Percentiles rank a stretch among this genome's conserved stretches.
Evolutionary conservation across 1,140 invertebrate species (phyloP).

Genomic region (Uloborus diversus): DNA sequence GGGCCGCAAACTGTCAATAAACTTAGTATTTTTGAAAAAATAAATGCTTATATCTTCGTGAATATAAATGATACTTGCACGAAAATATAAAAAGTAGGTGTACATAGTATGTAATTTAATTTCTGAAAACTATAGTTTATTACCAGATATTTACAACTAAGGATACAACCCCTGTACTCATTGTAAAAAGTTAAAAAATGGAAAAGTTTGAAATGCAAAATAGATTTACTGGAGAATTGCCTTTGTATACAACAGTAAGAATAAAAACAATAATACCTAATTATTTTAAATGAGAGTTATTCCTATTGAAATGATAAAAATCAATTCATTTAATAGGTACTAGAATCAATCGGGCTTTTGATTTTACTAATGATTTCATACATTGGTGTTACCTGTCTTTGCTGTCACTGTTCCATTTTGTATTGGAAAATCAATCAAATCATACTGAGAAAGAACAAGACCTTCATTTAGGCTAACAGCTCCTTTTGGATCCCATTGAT

Average conservation of each 20-base stretch:
- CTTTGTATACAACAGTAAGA: background rate
- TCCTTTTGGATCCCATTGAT: constrained; percentile 63
- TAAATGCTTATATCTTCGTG: background rate
- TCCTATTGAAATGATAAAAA: background rate
- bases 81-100: background rate
- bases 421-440: constrained; percentile 63
- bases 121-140: background rate
- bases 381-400: constrained; percentile 64
- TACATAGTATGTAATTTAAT: background rate
- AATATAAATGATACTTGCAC: background rate
- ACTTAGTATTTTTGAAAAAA: background rate
- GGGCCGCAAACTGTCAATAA: background rate
- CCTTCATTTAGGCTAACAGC: constrained; percentile 60
- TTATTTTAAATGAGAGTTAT: background rate
- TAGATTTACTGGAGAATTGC: background rate
- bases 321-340: background rate
- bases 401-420: constrained; percentile 62
- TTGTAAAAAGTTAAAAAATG: background rate
- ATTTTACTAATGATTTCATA: background rate
- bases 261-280: background rate
- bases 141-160: background rate
- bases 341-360: background rate
- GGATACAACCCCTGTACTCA: background rate
- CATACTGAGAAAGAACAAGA: constrained; percentile 67
- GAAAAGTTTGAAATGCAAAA: background rate